Percentiles rank a stretch among this genome's conserved stretches.
Conservation (phyloP, 2,113 vertebrate genomes). For the Myotis davidii region DNA sequence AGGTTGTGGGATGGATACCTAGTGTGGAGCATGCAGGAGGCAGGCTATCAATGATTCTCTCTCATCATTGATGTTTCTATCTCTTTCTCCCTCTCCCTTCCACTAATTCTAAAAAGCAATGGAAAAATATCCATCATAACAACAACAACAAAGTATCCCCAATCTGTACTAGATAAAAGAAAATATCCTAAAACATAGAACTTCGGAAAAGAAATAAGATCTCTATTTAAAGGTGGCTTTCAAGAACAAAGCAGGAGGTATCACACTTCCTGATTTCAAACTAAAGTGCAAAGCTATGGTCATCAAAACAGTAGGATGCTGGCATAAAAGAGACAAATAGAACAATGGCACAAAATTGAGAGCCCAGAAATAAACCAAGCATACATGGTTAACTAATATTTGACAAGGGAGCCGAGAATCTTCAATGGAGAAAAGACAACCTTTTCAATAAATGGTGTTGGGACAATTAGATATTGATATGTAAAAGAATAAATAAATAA, state of each 20-base stretch:
- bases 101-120: no score
- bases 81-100: no score
- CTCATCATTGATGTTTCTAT: no score
- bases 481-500: not conserved
- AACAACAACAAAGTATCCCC: no score
- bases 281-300: not conserved
- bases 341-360: not conserved
- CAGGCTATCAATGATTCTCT: no score
- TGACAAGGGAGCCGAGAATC: not conserved
- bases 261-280: not conserved
- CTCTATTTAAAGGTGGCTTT: slow-evolving; percentile 1
- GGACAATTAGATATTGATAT: not conserved
- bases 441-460: not conserved
- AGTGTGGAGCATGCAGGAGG: no score
- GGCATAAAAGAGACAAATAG: not conserved
- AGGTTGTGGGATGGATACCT: no score
- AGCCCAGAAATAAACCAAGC: not conserved
- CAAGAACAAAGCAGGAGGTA: not conserved
- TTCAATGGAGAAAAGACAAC: not conserved
- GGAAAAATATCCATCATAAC: no score
- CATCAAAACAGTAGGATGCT: not conserved
- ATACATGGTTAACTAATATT: not conserved
- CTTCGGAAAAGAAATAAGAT: slow-evolving; percentile 26
- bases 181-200: not conserved
- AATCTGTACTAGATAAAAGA: not conserved